Conservation (phyloP, 1,140 invertebrate species). For the Hylaeus volcanicus region DNA sequence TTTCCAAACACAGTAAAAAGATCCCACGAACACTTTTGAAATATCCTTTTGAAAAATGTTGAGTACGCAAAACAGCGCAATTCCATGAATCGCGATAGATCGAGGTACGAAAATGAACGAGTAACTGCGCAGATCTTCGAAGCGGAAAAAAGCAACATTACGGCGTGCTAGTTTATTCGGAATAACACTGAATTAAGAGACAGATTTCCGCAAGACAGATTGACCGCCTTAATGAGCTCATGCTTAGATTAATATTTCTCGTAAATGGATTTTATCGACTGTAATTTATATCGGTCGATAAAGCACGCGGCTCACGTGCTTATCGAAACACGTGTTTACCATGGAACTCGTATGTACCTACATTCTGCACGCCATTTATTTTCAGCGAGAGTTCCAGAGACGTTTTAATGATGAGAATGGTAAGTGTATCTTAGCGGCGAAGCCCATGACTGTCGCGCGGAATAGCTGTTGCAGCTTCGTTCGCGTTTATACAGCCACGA, state of each 20-base stretch:
- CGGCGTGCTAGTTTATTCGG: conserved; percentile 9
- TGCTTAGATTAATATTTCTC: conserved; percentile 30
- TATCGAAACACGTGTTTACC: conserved; percentile 29
- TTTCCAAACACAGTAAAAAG: too few species aligned
- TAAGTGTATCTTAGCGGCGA: conserved; percentile 53
- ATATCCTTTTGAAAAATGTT: too few species aligned
- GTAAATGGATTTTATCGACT: conserved; percentile 28
- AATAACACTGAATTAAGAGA: background rate
- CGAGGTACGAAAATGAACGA: background rate
- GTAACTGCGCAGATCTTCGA: too few species aligned
- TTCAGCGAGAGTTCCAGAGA: conserved; percentile 33
- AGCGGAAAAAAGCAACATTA: background rate
- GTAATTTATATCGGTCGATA: conserved; percentile 24
- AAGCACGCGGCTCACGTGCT: background rate
- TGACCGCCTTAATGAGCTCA: conserved; percentile 28
- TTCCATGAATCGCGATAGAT: background rate
- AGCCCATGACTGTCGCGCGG: conserved; percentile 53
- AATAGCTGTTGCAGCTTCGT: conserved; percentile 50
- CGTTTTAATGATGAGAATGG: conserved; percentile 54
- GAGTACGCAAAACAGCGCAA: background rate
- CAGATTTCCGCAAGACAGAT: conserved; percentile 4
- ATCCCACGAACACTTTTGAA: too few species aligned
- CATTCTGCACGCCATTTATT: conserved; percentile 21
- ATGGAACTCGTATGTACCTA: background rate
- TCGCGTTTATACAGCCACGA: conserved; percentile 48